Base-by-base conservation (phyloP, 1,140 invertebrate genomes). In the Tetramorium simillimum region DNA sequence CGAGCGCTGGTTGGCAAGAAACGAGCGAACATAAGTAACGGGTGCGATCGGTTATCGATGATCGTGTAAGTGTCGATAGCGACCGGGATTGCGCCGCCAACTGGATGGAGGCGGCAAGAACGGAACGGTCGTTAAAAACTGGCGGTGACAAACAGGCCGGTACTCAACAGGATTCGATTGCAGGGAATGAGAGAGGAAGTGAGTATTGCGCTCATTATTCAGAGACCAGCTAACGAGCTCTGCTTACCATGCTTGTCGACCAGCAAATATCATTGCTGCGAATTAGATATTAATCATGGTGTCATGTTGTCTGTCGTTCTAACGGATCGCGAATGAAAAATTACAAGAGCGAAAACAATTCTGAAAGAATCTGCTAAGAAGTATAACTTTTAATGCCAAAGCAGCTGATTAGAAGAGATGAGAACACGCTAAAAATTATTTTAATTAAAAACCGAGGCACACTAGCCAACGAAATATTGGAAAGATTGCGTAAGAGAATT, bases 31-130 rank as follows among this genome's bases (percentile, higher is more conserved):
- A 28, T 75, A 60, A 75, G 69, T 75, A 75, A 84, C 80, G 69
- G 21, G 37, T 7, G 78, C 65, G 33, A 81, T 73, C 69, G 80
- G 40, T 82, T 82, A 82, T 82, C 80, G 67, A 82, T 60, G 80
- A 75, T 60, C 80, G 14, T 73, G 80, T 75, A 84, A 75, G 40
- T 84, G 80, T 75, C 80, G 80, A 84, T 60, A 75, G 40, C 69
- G 46, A 37, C 63, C 63, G 80, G 62, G 80, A 84, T 84, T 75
- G 69, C 78, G 78, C 37, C 51, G 67, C 40, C 40, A 9, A 16
- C 37, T 33, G 53, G 37, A 72, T 73, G 21, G 16, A 16, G 24
- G 14, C 49, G 67, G 70, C 80, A 73, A 40, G 53, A 73, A 73
- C 67, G 51, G 40, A 73, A 40, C 28, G 51, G 33, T 60, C 67